phyloP scores from a whole-genome alignment of 1,140 invertebrate genomes.

The Cotesia typhae region DNA sequence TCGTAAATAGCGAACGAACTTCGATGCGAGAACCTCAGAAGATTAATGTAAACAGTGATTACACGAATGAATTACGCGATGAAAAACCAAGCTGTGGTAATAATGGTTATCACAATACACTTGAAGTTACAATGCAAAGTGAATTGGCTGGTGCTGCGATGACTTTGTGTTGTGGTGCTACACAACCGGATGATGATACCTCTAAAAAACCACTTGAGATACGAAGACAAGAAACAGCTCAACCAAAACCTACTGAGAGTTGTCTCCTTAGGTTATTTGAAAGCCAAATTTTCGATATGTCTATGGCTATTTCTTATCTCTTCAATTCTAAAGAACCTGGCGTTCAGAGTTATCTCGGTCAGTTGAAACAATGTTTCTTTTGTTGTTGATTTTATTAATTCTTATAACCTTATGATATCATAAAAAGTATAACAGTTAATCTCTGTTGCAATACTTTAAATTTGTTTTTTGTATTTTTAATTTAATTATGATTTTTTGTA shows the following conservation, averaged over 20 bases:
- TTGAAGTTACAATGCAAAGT: slow-evolving; percentile 43
- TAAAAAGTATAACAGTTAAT: slow-evolving; percentile 4
- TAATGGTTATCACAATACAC: slow-evolving; percentile 38
- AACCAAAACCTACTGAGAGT: slow-evolving; percentile 61
- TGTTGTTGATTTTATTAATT: not conserved
- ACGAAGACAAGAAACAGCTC: slow-evolving; percentile 56
- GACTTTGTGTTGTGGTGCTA: slow-evolving; percentile 61
- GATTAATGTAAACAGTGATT: slow-evolving; percentile 36
- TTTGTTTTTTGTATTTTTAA: slow-evolving; percentile 8
- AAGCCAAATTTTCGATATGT: slow-evolving; percentile 96
- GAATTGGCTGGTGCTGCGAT: slow-evolving; percentile 61
- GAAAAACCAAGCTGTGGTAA: slow-evolving; percentile 28
- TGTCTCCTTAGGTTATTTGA: slow-evolving; percentile 91
- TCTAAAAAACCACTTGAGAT: slow-evolving; percentile 51
- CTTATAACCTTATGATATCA: not conserved
- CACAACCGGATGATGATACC: slow-evolving; percentile 50
- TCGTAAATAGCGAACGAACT: slow-evolving; percentile 25
- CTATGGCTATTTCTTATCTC: slow-evolving; percentile 96
- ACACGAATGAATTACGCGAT: slow-evolving; percentile 41
- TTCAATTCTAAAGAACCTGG: slow-evolving; percentile 99
- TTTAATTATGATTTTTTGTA: slow-evolving; percentile 54
- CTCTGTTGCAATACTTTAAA: not conserved
- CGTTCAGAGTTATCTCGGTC: slow-evolving; percentile 93
- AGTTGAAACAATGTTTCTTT: slow-evolving; percentile 42
- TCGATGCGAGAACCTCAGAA: not conserved